Evolutionary conservation across 2,888 invertebrate genomes (phyloP).

Genomic region (Amiota mariae): DNA sequence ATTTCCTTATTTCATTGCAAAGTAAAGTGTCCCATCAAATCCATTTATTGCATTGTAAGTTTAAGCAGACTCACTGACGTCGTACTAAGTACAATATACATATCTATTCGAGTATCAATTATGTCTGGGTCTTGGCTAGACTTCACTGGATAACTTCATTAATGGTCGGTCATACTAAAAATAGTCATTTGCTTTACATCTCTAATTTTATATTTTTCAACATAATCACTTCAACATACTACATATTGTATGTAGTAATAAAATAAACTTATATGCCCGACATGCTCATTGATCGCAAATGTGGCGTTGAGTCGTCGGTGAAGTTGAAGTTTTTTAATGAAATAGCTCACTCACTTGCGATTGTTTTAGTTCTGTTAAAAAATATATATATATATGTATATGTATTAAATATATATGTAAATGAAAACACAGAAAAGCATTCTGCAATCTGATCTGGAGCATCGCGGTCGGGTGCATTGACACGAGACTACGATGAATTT

Average conservation of each 20-base stretch:
- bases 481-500: neutral
- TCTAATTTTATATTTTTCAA: neutral
- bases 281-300: slow-evolving; percentile 65
- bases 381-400: too few relatives aligned
- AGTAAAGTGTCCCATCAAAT: too few relatives aligned
- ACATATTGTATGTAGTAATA: neutral
- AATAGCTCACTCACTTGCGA: neutral
- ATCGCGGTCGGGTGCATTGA: slow-evolving; percentile 17
- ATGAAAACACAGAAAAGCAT: neutral
- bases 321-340: neutral
- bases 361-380: too few relatives aligned
- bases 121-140: neutral
- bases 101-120: neutral
- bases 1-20: too few relatives aligned
- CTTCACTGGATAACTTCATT: neutral
- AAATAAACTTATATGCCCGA: neutral
- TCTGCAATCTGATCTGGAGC: slow-evolving; percentile 20
- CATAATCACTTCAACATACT: neutral
- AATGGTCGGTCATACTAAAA: neutral
- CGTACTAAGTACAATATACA: too few relatives aligned
- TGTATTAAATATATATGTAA: too few relatives aligned
- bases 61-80: too few relatives aligned
- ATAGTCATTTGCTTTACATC: slow-evolving; percentile 1
- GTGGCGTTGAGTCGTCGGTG: slow-evolving; percentile 56
- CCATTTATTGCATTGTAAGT: too few relatives aligned